phyloP scores from a whole-genome alignment of 2,888 invertebrate genomes.

The Harmothoe impar region DNA sequence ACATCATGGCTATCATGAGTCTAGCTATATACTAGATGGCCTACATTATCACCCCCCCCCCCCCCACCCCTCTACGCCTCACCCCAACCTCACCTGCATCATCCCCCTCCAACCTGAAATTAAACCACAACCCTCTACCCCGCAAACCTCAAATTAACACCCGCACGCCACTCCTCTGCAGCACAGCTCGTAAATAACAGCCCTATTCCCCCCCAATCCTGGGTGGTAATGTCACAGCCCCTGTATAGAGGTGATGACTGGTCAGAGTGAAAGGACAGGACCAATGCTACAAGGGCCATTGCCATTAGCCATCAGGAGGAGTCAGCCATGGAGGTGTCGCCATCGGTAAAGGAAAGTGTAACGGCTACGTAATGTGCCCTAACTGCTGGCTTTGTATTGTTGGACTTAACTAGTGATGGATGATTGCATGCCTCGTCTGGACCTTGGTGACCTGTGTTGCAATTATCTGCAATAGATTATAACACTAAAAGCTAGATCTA shows the following conservation, averaged over 20 bases:
- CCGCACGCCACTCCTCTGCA: slow-evolving; percentile 1
- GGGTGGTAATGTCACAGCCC: background rate
- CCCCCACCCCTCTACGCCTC: background rate
- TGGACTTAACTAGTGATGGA: no score
- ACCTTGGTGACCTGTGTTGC: no score
- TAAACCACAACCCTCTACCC: background rate
- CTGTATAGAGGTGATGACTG: slow-evolving; percentile 18
- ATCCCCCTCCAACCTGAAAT: background rate
- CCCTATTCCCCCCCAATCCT: background rate
- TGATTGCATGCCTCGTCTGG: no score
- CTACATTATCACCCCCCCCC: slow-evolving; percentile 6
- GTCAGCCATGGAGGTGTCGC: no score
- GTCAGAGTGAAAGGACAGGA: background rate
- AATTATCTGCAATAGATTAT: no score
- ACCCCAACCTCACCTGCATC: background rate
- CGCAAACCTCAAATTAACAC: slow-evolving; percentile 39
- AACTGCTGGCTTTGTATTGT: no score
- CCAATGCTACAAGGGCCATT: no score
- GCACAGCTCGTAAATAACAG: slow-evolving; percentile 4
- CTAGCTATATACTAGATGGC: background rate
- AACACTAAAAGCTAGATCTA: no score
- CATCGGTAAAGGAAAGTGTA: no score
- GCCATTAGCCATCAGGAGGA: no score
- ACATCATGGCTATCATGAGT: no score
- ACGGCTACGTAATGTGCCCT: no score